A percentile compares a stretch with the other conserved stretches of the same genome.
These are phyloP conservation scores for Lepidurus couesii DNA, from an alignment of 1,140 invertebrate species.

Conservation along the genomic window DNA sequence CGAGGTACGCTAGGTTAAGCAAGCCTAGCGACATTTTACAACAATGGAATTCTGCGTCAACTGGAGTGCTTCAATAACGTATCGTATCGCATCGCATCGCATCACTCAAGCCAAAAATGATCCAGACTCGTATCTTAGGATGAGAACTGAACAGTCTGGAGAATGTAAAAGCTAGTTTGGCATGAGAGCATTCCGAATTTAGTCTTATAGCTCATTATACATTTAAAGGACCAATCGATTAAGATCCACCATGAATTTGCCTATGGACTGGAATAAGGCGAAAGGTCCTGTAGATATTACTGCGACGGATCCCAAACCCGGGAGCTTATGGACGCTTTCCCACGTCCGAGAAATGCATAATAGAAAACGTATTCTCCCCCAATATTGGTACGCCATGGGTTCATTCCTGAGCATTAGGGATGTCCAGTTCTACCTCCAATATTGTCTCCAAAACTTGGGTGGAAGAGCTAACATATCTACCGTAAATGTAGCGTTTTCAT, in stretches of 20 bases:
- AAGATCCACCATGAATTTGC: neutral
- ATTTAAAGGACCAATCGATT: constrained; percentile 13
- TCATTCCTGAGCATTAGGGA: neutral
- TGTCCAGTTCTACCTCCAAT: neutral
- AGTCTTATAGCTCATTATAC: neutral
- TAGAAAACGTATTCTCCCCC: neutral
- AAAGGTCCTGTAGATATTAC: constrained; percentile 13
- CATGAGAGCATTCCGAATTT: neutral
- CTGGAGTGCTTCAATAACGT: too few relatives aligned
- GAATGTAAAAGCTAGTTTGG: neutral
- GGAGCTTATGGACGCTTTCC: neutral
- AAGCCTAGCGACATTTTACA: too few relatives aligned
- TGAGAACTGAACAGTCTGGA: neutral
- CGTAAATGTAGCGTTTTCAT: constrained; percentile 22
- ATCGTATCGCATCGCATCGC: too few relatives aligned
- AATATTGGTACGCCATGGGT: neutral
- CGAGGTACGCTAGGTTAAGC: too few relatives aligned
- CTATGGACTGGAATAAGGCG: neutral
- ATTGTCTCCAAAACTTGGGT: neutral
- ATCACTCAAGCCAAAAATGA: too few relatives aligned
- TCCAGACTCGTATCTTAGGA: too few relatives aligned
- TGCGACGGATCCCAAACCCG: neutral
- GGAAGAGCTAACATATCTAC: neutral
- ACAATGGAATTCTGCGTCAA: too few relatives aligned
- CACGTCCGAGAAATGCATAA: constrained; percentile 10